Percentiles rank a stretch among this genome's conserved stretches.
Evolutionary conservation across 92 coral and sea anemone species (phyloP).

Genomic region (Diadumene lineata): DNA sequence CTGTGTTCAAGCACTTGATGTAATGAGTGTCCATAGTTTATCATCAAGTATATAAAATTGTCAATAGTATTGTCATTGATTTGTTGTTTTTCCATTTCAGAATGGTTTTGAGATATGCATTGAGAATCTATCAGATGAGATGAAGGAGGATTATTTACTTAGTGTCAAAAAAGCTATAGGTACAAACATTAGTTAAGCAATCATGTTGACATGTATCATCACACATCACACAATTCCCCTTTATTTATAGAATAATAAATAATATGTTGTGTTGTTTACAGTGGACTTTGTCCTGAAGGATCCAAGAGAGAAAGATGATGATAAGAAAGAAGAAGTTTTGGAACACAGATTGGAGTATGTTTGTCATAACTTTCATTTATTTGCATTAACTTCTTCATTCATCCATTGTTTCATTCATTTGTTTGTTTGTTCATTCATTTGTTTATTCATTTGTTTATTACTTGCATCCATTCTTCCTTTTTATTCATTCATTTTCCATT

Average conservation of each 20-base stretch:
- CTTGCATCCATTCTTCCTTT: too few relatives aligned
- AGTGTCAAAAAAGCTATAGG: slow-evolving; percentile 99
- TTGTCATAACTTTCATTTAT: not conserved
- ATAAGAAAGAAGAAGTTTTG: slow-evolving; percentile 87
- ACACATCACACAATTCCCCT: too few relatives aligned
- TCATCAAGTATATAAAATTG: not conserved
- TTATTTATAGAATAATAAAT: too few relatives aligned
- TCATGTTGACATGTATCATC: too few relatives aligned
- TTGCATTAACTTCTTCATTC: not conserved
- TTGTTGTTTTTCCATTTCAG: slow-evolving; percentile 30
- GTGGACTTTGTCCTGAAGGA: slow-evolving; percentile 98
- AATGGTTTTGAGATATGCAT: slow-evolving; percentile 91
- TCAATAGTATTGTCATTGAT: not conserved
- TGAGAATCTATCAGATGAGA: slow-evolving; percentile 98
- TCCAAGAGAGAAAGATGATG: slow-evolving; percentile 96
- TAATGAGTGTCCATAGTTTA: too few relatives aligned
- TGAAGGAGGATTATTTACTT: slow-evolving; percentile 95
- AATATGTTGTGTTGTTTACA: slow-evolving; percentile 36
- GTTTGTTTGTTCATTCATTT: too few relatives aligned
- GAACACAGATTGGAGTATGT: slow-evolving; percentile 93
- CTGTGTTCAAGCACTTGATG: too few relatives aligned
- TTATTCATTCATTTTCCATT: too few relatives aligned
- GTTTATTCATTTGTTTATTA: too few relatives aligned
- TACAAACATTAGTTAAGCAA: slow-evolving; percentile 23
- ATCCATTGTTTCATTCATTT: too few relatives aligned